These are phyloP conservation scores for Osmerus mordax DNA, from an alignment of 2,113 vertebrate species.

Conservation along the genomic window DNA sequence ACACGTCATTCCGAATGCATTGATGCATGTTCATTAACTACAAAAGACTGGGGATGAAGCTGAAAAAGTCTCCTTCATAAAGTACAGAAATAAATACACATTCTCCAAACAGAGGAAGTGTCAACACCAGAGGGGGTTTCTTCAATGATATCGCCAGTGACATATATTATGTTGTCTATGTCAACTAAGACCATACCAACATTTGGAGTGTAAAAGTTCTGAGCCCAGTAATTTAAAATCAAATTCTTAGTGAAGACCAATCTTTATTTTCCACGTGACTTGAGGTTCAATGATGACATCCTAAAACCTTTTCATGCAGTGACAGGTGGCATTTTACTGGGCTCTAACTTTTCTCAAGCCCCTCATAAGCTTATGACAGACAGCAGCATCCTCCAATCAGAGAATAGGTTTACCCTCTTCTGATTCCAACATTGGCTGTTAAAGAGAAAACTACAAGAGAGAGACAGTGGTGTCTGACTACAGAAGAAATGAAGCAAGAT, in stretches of 20 bases:
- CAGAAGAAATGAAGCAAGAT: constrained; percentile 19
- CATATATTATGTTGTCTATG: neutral
- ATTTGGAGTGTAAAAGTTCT: neutral
- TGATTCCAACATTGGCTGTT: constrained; percentile 2
- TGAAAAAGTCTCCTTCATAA: too few relatives aligned
- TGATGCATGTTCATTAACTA: too few relatives aligned
- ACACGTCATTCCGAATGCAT: too few relatives aligned
- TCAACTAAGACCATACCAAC: neutral
- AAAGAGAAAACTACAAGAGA: constrained; percentile 5
- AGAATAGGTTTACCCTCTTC: constrained; percentile 9
- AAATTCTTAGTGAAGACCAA: too few relatives aligned
- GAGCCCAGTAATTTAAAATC: constrained; percentile 9
- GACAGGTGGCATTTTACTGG: neutral
- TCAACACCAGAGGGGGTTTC: too few relatives aligned
- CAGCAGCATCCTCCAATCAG: constrained; percentile 4
- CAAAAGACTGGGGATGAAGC: too few relatives aligned
- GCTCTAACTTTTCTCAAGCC: neutral
- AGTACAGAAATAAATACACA: too few relatives aligned
- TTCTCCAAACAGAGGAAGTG: too few relatives aligned
- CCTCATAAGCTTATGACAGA: neutral
- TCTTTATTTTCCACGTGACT: too few relatives aligned
- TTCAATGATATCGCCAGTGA: too few relatives aligned
- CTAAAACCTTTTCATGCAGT: neutral
- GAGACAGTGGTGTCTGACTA: neutral
- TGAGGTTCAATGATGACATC: too few relatives aligned